Evolutionary conservation across 2,888 invertebrate species (phyloP), one percentile per base, ranked within the genome.

Genomic region (Disparrhopalites patrizii): DNA sequence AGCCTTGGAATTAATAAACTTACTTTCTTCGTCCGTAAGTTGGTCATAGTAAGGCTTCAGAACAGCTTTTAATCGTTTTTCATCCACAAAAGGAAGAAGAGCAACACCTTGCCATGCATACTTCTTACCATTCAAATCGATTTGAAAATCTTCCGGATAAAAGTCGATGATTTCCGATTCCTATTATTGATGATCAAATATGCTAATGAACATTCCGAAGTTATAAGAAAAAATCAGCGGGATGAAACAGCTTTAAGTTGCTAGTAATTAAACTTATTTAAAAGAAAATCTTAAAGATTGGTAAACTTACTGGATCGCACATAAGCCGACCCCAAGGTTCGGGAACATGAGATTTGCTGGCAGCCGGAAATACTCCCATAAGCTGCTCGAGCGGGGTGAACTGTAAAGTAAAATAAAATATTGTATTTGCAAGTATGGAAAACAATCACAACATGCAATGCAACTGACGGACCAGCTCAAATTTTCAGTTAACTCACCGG

Each of bases 71-170:
- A 97, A 83, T 67, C 99, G 81, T 66, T 83, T 84, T 81, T 99
- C 98, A 75, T 99, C 97, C 0, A 99, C 98, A 81, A 99, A 99
- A 5, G 99, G 99, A 69, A 99, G 81, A 43, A 99, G 81, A 0
- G 98, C 99, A 1, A 99, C 99, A 51, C 99, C 98, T 81, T 98
- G 97, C 99, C 99, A 99, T 56, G 98, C 98, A 81, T 91, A 98
- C 81, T 96, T 98, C 82, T 99, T 99, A 33, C 99, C 99, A 81
- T 99, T 99, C 72, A 99, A 82, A 81, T 99, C 97, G 69, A 98
- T 95, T 81, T 90, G 91, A 81, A 99, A 99, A 80, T 99, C 94
- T 78, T 86, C 88, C 0, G 99, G 99, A 82, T 99, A 99, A 82
- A 99, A 98, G 81, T 99, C 99, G 76, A 99, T 96, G 67, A 99